Base-by-base conservation (phyloP, 2,888 invertebrate species). In the Ypsolopha sequella region DNA sequence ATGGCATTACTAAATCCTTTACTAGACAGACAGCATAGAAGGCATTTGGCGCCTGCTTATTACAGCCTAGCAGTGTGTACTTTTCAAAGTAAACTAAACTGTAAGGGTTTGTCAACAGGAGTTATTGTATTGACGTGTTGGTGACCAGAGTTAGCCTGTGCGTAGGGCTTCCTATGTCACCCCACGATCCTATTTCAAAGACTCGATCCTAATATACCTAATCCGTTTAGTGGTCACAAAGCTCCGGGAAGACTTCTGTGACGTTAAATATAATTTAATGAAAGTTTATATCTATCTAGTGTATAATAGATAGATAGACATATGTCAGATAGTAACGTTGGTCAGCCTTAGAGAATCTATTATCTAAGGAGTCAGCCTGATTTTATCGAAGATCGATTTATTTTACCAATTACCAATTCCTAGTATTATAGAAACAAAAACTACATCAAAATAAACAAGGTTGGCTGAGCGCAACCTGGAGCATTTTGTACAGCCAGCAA, bases 131-230 rank as follows among this genome's bases (percentile, higher is more conserved):
- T 13, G 43, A 9, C 43, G 9, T 6, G 9, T 43, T 4, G n/a
- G 41, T 41, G 13, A 14, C 14, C 6, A 6, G 14, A 11, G 14
- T 1, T 9, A 14, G 11, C 13, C 7, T 41, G 11, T 13, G 14
- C 13, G 34, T 45, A 63, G 53, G 74, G 73, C 73, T 75, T 74
- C 75, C 60, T 60, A 62, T 56, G 62, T 63, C 60, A 52, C 53
- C 45, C 43, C 34, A 45, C 24, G 68, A 73, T 75, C 73, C 70
- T 68, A 69, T 71, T 75, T 4, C 45, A 33, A 34, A 43, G 43
- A 14, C 43, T 13, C 24, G 24, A 24, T n/a, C 33, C 34, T 45
- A 45, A 45, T 45, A 33, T 33, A 8, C 33, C 34, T 45, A 45
- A 45, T 45, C 45, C 45, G 14, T 9, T 45, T 34, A 45, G 14